Base-by-base conservation (phyloP, 2,888 invertebrate genomes). In the Zele albiditarsus region DNA sequence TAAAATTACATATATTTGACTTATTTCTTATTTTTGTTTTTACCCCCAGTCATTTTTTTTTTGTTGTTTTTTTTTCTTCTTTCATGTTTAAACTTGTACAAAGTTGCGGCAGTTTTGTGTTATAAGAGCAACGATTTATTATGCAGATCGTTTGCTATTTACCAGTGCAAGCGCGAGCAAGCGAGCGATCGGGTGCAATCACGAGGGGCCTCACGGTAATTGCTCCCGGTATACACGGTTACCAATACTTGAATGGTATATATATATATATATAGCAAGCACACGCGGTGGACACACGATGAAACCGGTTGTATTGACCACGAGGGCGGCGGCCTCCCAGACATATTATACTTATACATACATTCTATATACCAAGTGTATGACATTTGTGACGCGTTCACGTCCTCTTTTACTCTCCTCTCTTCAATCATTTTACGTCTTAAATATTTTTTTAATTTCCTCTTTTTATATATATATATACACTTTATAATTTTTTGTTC, bases 71-170 rank as follows among this genome's bases (percentile, higher is more conserved):
- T n/a, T 75, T 76, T 71, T 74, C 74, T 66, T 69, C 73, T 73
- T 74, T 72, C 71, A 71, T 70, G 75, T 75, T 77, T 73, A 79
- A 73, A 74, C 53, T 53, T 53, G 53, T 53, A 53, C 53, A 53
- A 53, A 53, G 53, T 53, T 20, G 20, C 53, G 20, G 53, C 38
- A 75, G 66, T 53, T 63, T 62, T 42, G 25, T 33, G 27, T 20
- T 49, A 60, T 70, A 57, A 68, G 70, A 33, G 42, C 46, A 49
- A 67, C 80, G 80, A 80, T 81, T 82, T 81, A 82, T 81, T 79
- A 81, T 81, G 82, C 80, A 82, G 79, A 82, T 81, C 76, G 78
- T 77, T 65, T 67, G 79, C 76, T 80, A 82, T 82, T 82, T 81
- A 78, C 80, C 76, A 78, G 78, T 72, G 75, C 65, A 71, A 71